These are phyloP conservation scores for Platynereis dumerilii DNA, from an alignment of 2,888 invertebrate species.

Conservation along the genomic window DNA sequence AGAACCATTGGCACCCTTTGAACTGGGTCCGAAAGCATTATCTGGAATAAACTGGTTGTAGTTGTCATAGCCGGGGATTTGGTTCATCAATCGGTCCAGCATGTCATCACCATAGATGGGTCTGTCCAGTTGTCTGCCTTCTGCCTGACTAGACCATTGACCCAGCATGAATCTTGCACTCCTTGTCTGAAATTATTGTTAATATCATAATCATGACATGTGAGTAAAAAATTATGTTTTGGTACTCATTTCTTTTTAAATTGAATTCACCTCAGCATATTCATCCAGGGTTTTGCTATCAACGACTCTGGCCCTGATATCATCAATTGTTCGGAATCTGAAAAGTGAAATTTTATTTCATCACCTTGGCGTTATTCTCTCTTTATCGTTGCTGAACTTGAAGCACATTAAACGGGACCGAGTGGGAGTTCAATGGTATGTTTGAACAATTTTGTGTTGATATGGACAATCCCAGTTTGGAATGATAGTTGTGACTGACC, in stretches of 20 bases:
- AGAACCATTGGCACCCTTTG: neutral
- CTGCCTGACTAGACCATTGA: neutral
- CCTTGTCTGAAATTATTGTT: neutral
- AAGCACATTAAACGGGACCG: too few species aligned
- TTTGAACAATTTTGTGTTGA: too few species aligned
- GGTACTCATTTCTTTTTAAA: neutral
- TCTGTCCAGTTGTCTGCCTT: neutral
- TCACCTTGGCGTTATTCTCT: too few species aligned
- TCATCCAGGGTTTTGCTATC: neutral
- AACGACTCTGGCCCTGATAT: neutral
- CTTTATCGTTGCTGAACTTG: too few species aligned
- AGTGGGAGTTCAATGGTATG: too few species aligned
- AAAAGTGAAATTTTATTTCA: neutral
- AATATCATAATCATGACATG: neutral
- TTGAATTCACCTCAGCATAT: neutral
- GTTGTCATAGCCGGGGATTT: neutral
- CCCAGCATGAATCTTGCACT: neutral
- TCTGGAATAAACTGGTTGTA: neutral
- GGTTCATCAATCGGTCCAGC: neutral
- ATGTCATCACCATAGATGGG: neutral
- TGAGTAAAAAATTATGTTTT: neutral
- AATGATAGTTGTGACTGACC: too few species aligned
- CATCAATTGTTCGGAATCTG: neutral
- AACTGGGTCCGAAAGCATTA: neutral
- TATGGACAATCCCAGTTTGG: too few species aligned